Base-by-base conservation (phyloP, 1,140 invertebrate species). In the Octopus sinensis region DNA sequence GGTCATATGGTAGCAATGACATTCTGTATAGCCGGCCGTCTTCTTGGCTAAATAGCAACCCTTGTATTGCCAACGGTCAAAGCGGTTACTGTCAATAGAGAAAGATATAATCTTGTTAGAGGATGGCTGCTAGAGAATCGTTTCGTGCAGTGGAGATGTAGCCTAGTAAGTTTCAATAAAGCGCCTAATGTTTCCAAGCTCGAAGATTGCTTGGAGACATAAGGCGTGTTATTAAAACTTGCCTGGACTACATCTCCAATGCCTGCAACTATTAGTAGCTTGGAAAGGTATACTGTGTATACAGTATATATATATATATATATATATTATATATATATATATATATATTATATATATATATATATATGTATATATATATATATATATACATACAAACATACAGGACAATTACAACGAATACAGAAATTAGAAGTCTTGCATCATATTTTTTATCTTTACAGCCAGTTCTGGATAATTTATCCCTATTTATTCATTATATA, bases 1-100 rank as follows among this genome's bases (percentile, higher is more conserved):
- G 17, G 97, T 99, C 53, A 99, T 91, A 91, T 99, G 97, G 85
- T 95, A 94, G 89, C 97, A 99, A 81, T 94, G 93, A 91, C 97
- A 99, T 3, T 94, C 92, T 0, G 96, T 97, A 90, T 98, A 96
- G 0, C 95, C 96, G 3, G 91, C 86, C 91, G 99, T 99, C n/a
- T 94, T 95, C 77, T 92, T 92, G 79, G 94, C 93, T 54, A 97
- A 93, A 75, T 93, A 92, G 87, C 97, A 99, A 9, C 97, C 97
- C 90, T 96, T 94, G 82, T 94, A 93, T 2, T 96, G 97, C 97
- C 97, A 99, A 51, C 84, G 79, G 12, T 85, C 81, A 53, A 82
- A 79, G 9, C 23, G 12, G 6, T 75, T 73, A 13, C 86, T 88
- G 78, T 71, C 62, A n/a, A n/a, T n/a, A n/a, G 62, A 12, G 62